Evolutionary conservation across 2,888 invertebrate species (phyloP).

Genomic region (Coremacera marginata): DNA sequence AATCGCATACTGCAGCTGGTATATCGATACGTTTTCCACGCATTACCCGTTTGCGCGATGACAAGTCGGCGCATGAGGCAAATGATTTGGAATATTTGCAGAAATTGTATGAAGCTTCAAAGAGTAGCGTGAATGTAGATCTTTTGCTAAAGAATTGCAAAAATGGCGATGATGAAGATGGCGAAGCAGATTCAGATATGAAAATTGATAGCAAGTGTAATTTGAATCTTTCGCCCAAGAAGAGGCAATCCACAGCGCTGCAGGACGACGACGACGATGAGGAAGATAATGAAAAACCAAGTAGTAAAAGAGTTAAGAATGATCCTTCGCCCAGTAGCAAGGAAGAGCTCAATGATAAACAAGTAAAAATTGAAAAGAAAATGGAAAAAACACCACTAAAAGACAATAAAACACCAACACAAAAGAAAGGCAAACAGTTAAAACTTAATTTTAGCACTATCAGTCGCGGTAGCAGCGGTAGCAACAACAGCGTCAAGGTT

Average conservation of each 20-base stretch:
- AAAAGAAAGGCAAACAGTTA: conserved; percentile 41
- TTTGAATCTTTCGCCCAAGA: conserved; percentile 54
- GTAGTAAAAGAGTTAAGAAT: conserved; percentile 33
- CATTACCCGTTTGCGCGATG: conserved; percentile 83
- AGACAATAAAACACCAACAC: neutral
- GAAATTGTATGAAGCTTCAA: conserved; percentile 77
- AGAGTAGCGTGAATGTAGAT: conserved; percentile 66
- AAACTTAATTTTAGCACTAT: conserved; percentile 41
- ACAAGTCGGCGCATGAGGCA: conserved; percentile 88
- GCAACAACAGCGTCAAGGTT: neutral
- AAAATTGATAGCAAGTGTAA: conserved; percentile 52
- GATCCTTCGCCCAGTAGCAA: conserved; percentile 7
- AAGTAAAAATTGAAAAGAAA: neutral
- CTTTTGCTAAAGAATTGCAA: conserved; percentile 59
- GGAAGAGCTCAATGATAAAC: conserved; percentile 9
- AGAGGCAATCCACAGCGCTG: conserved; percentile 34
- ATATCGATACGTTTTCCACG: conserved; percentile 95
- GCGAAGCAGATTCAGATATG: conserved; percentile 37
- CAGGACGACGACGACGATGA: conserved; percentile 23
- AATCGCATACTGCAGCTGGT: conserved; percentile 90
- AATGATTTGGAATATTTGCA: conserved; percentile 83
- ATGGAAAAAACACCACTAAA: neutral
- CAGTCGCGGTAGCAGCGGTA: neutral
- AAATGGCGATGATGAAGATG: conserved; percentile 39
- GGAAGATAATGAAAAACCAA: conserved; percentile 28